Percentiles rank a stretch among this genome's conserved stretches.
phyloP scores from a whole-genome alignment of 2,797 vertebrate species.

The Lagodon rhomboides region DNA sequence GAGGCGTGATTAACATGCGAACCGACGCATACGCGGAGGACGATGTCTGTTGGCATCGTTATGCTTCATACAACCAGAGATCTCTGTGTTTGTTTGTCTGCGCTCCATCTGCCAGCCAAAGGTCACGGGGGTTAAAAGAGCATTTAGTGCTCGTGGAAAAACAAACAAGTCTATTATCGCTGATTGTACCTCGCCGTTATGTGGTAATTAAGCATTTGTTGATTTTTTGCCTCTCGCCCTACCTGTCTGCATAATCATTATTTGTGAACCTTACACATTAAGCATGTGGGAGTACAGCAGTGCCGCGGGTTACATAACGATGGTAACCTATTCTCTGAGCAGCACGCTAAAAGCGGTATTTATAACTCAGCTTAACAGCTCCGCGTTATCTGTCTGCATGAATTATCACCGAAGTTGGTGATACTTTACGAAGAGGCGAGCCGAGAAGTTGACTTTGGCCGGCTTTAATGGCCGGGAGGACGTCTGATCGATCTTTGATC shows the following conservation, averaged over 20 bases:
- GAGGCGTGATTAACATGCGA: conserved; percentile 15
- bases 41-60: conserved; percentile 23
- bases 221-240: conserved; percentile 29
- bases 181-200: conserved; percentile 32
- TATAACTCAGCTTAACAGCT: conserved; percentile 51
- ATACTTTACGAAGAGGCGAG: conserved; percentile 38
- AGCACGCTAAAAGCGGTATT: conserved; percentile 29
- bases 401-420: conserved; percentile 42
- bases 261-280: conserved; percentile 46
- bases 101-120: conserved; percentile 51
- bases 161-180: conserved; percentile 67
- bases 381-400: conserved; percentile 40
- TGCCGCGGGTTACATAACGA: conserved; percentile 61
- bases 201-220: conserved; percentile 57
- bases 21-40: conserved; percentile 10
- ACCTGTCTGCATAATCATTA: conserved; percentile 51
- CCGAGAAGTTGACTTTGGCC: conserved; percentile 69
- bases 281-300: conserved; percentile 56
- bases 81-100: conserved; percentile 35
- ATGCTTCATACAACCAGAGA: conserved; percentile 41
- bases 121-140: conserved; percentile 62
- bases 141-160: conserved; percentile 49
- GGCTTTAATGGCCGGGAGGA: conserved; percentile 28
- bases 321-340: conserved; percentile 35
- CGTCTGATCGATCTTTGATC: conserved; percentile 56